A percentile compares a stretch with the other conserved stretches of the same genome.
Conservation (phyloP, 1,140 invertebrate genomes). For the Holcopasites calliopsidis region DNA sequence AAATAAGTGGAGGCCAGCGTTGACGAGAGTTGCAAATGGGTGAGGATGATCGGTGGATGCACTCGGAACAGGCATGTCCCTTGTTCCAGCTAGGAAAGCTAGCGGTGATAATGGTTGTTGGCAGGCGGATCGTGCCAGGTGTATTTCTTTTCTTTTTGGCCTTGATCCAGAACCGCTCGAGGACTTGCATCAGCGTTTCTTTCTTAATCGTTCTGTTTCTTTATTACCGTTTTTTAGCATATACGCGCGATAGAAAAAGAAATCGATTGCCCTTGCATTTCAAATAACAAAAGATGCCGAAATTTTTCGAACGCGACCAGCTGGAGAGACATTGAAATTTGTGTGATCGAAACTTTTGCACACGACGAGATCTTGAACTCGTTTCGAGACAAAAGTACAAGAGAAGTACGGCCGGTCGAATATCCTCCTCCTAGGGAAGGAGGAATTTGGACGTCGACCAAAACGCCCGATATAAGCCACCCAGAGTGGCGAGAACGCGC, state of each 20-base stretch:
- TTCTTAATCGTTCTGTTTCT: slow-evolving; percentile 31
- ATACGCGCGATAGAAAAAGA: background rate
- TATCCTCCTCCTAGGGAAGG: slow-evolving; percentile 34
- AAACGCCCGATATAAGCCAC: slow-evolving; percentile 41
- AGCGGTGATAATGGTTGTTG: slow-evolving; percentile 28
- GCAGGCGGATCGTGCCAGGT: slow-evolving; percentile 13
- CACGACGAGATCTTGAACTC: slow-evolving; percentile 53
- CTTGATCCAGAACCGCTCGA: slow-evolving; percentile 15
- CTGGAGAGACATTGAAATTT: too few species aligned
- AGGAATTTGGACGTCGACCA: slow-evolving; percentile 55
- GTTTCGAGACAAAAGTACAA: slow-evolving; percentile 46
- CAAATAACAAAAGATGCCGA: too few species aligned
- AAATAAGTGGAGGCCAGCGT: background rate
- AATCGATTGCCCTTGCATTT: too few species aligned
- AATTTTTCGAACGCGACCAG: too few species aligned
- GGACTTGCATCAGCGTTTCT: slow-evolving; percentile 10
- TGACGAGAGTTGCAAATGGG: background rate
- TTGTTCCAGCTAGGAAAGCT: background rate
- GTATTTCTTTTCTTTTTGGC: slow-evolving; percentile 20
- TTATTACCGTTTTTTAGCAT: too few species aligned
- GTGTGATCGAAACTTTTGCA: too few species aligned
- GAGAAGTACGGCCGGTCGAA: slow-evolving; percentile 41
- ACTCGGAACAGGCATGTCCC: background rate
- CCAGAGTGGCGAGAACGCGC: slow-evolving; percentile 17
- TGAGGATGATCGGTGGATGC: background rate